These are phyloP conservation scores for Athalia circularis DNA, from an alignment of 2,888 invertebrate species.

Conservation along the genomic window DNA sequence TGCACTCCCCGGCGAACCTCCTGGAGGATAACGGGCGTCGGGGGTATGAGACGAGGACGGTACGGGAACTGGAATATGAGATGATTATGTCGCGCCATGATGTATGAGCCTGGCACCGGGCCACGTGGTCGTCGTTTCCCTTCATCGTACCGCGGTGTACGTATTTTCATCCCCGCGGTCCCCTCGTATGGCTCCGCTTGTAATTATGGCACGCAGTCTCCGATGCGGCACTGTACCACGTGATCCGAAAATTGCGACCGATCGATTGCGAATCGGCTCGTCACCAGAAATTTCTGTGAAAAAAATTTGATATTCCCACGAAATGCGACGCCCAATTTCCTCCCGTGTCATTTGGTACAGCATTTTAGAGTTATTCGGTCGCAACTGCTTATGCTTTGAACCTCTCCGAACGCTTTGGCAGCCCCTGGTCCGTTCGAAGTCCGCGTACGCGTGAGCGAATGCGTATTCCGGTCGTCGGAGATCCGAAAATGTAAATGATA, in stretches of 20 bases:
- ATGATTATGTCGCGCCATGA: slow-evolving; percentile 68
- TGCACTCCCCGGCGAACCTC: slow-evolving; percentile 48
- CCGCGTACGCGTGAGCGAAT: background rate
- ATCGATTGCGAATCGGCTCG: too few species aligned
- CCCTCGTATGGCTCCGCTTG: background rate
- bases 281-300: too few species aligned
- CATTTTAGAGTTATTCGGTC: too few species aligned
- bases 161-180: background rate
- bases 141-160: slow-evolving; percentile 7
- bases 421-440: background rate
- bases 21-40: slow-evolving; percentile 57
- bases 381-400: too few species aligned
- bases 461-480: slow-evolving; percentile 26
- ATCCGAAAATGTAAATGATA: slow-evolving; percentile 55
- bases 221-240: background rate
- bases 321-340: too few species aligned
- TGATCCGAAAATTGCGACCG: too few species aligned
- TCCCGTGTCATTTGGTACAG: too few species aligned
- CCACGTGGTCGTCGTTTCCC: slow-evolving; percentile 60
- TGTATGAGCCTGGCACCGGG: slow-evolving; percentile 65
- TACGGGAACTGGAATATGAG: slow-evolving; percentile 58
- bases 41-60: slow-evolving; percentile 47
- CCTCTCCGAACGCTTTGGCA: background rate
- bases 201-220: background rate
- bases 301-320: too few species aligned